A percentile compares a stretch with the other conserved stretches of the same genome.
Evolutionary conservation across 2,113 vertebrate genomes (phyloP).

Genomic region (Cynocephalus volans): DNA sequence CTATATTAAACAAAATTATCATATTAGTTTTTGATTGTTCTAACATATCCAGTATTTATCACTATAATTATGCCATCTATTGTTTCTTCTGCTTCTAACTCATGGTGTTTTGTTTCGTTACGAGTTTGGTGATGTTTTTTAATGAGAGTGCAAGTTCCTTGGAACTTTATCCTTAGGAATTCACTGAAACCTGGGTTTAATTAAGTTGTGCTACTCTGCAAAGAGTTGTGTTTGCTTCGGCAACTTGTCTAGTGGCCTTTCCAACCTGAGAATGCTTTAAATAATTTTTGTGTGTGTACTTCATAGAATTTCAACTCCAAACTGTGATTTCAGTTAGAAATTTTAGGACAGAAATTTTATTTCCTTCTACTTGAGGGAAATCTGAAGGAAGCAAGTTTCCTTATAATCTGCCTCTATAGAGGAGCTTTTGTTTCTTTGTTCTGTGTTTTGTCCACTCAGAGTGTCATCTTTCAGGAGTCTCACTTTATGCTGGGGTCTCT

Average conservation of each 20-base stretch:
- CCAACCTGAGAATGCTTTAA: neutral
- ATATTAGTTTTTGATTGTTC: neutral
- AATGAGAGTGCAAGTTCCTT: neutral
- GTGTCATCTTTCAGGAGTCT: neutral
- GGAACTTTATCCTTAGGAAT: constrained; percentile 35
- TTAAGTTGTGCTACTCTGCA: neutral
- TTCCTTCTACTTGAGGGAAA: neutral
- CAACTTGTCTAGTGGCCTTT: neutral
- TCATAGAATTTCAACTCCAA: constrained; percentile 3
- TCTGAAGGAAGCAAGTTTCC: neutral
- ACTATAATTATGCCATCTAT: neutral
- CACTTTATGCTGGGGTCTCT: neutral
- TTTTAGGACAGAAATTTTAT: neutral
- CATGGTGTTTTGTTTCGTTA: neutral
- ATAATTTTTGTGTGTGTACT: neutral
- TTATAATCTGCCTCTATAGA: neutral
- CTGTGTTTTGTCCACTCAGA: neutral
- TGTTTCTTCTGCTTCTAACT: neutral
- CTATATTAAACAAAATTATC: neutral
- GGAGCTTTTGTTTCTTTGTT: neutral
- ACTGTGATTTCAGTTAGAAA: constrained; percentile 42
- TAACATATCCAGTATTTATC: neutral
- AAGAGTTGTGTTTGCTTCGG: constrained; percentile 2
- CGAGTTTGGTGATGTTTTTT: neutral
- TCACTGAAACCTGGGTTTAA: constrained; percentile 46